phyloP scores from a whole-genome alignment of 2,797 vertebrate genomes.

The Hydrophis major region DNA sequence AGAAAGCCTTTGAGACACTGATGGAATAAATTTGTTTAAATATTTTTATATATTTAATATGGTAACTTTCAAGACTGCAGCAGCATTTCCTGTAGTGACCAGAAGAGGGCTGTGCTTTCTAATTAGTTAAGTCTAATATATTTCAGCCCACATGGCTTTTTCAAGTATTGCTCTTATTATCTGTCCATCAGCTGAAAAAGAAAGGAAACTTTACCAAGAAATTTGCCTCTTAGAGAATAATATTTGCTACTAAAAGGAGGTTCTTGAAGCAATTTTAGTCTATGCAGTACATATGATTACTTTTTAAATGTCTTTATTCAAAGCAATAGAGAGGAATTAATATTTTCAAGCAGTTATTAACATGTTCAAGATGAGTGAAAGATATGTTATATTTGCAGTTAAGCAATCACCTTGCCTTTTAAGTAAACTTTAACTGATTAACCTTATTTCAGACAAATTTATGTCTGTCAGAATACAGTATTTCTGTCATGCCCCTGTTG shows the following conservation, averaged over 20 bases:
- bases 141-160: not conserved
- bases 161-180: not conserved
- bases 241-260: not conserved
- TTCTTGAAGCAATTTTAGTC: not conserved
- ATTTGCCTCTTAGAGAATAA: not conserved
- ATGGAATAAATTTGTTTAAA: slow-evolving; percentile 70
- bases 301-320: not conserved
- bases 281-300: not conserved
- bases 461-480: not conserved
- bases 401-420: not conserved
- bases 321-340: not conserved
- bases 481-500: too few relatives aligned
- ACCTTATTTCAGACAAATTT: not conserved
- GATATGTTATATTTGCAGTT: not conserved
- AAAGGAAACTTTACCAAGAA: not conserved
- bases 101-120: not conserved
- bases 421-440: not conserved
- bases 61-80: not conserved
- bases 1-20: slow-evolving; percentile 51
- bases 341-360: not conserved
- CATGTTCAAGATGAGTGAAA: not conserved
- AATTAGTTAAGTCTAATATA: not conserved
- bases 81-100: not conserved
- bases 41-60: slow-evolving; percentile 13
- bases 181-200: not conserved